A percentile compares a stretch with the other conserved stretches of the same genome.
These are phyloP conservation scores for Odontamblyopus lacepedii DNA, from an alignment of 2,797 vertebrate genomes.

Conservation along the genomic window DNA sequence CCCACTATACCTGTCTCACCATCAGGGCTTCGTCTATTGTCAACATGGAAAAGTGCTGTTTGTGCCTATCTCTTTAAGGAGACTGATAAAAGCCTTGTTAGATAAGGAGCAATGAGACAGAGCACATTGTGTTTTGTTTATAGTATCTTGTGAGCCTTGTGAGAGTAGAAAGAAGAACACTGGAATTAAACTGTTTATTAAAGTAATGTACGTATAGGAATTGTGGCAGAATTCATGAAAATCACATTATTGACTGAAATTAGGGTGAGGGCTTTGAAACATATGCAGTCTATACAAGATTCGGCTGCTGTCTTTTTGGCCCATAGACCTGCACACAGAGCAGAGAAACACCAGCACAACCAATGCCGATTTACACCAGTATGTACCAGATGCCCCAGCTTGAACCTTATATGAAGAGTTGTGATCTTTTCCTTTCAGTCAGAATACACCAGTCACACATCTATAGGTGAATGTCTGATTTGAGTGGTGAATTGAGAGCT, in stretches of 20 bases:
- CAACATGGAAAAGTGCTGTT: constrained; percentile 3
- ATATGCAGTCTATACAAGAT: no score
- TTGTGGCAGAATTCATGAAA: no score
- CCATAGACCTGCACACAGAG: no score
- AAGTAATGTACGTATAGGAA: no score
- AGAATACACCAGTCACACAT: not conserved
- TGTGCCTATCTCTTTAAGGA: constrained; percentile 11
- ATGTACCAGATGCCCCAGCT: not conserved
- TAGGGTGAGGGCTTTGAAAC: no score
- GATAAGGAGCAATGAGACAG: constrained; percentile 25
- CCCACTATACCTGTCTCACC: not conserved
- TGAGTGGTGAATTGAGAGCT: not conserved
- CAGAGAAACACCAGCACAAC: no score
- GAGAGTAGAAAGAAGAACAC: not conserved
- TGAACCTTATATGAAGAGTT: not conserved
- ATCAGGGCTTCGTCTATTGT: constrained; percentile 5
- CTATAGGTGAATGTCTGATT: not conserved
- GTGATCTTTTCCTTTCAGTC: not conserved
- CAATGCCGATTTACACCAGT: not conserved
- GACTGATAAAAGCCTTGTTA: constrained; percentile 6
- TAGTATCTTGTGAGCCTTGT: not conserved
- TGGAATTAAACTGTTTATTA: not conserved
- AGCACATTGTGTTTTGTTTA: not conserved
- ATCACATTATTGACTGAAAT: no score
- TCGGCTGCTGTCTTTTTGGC: no score